Conservation (phyloP, 2,888 invertebrate genomes). For the Pediacus dermestoides region DNA sequence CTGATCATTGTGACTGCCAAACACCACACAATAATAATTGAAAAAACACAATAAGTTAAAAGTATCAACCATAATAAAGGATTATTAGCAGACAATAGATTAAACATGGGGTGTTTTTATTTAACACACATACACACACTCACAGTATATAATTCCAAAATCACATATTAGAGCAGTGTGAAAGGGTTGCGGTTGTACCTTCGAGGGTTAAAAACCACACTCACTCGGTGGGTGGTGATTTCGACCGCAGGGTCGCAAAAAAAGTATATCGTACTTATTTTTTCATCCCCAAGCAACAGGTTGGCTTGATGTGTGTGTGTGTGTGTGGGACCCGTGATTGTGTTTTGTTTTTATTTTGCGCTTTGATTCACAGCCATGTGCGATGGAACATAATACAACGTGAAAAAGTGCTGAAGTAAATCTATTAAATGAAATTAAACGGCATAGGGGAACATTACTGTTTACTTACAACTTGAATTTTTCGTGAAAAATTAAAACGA, state of each 20-base stretch:
- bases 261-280: constrained; percentile 35
- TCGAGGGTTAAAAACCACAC: constrained; percentile 15
- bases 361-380: constrained; percentile 16
- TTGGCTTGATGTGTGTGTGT: constrained; percentile 20
- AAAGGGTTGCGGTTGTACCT: constrained; percentile 26
- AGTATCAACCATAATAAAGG: no score
- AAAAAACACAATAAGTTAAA: no score
- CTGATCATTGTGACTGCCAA: no score
- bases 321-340: constrained; percentile 17
- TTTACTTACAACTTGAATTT: no score
- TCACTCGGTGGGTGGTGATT: constrained; percentile 34
- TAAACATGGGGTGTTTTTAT: no score
- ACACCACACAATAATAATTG: no score
- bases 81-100: no score
- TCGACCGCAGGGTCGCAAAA: constrained; percentile 33
- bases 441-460: no score
- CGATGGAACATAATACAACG: constrained; percentile 3
- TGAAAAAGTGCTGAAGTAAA: background rate
- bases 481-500: no score
- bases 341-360: constrained; percentile 25
- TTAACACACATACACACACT: no score
- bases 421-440: no score
- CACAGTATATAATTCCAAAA: constrained; percentile 21
- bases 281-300: constrained; percentile 34
- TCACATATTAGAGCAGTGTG: constrained; percentile 23